phyloP scores from a whole-genome alignment of 2,797 vertebrate species.

The Pteronotus mesoamericanus region DNA sequence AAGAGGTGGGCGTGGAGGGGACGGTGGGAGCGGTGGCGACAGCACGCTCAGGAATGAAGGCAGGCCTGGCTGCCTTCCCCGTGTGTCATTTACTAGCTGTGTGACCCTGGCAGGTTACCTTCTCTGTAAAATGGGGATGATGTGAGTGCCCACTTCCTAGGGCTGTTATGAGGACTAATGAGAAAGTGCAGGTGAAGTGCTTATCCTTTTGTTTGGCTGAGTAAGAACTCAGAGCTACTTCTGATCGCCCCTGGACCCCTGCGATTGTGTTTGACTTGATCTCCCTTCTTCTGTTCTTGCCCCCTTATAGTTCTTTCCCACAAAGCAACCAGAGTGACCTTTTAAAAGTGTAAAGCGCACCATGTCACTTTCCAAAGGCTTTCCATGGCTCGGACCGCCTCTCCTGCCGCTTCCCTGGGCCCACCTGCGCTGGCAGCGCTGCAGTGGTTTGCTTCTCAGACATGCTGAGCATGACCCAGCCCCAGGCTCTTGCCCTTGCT shows the following conservation, averaged over 20 bases:
- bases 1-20: rapidly evolving
- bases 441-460: neutral
- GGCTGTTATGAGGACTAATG: neutral
- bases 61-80: neutral
- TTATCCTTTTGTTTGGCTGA: neutral
- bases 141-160: neutral
- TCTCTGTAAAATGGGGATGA: neutral
- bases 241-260: neutral
- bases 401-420: rapidly evolving
- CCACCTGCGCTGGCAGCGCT: no score
- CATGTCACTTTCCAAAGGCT: neutral
- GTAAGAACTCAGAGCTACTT: neutral
- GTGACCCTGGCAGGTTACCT: neutral
- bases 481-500: no score
- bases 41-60: neutral
- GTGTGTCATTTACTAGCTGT: neutral
- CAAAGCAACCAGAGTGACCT: neutral
- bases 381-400: neutral
- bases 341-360: neutral
- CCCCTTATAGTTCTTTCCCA: neutral
- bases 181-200: neutral
- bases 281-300: neutral
- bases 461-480: rapidly evolving
- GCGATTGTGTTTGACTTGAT: neutral
- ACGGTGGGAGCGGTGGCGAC: neutral